phyloP scores from a whole-genome alignment of 53 echinoderm and acorn worm genomes.

The Luidia sarsii region DNA sequence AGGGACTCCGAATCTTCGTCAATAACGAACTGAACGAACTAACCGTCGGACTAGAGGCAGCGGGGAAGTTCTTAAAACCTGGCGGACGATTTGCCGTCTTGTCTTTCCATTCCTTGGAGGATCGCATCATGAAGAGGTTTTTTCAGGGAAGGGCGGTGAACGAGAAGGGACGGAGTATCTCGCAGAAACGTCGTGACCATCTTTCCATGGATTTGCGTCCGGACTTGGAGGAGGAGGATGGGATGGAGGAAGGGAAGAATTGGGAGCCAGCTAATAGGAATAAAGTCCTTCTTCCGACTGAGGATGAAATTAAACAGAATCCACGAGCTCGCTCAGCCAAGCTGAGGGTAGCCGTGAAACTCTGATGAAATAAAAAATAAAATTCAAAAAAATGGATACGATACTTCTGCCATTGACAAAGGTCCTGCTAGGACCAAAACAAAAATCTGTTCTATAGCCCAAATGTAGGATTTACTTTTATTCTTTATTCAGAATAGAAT shows the following conservation, averaged over 20 bases:
- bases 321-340: constrained; percentile 93
- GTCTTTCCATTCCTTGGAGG: constrained; percentile 91
- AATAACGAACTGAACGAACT: constrained; percentile 91
- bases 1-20: constrained; percentile 84
- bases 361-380: too few relatives aligned
- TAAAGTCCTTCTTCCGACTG: constrained; percentile 60
- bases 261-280: constrained; percentile 60
- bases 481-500: too few relatives aligned
- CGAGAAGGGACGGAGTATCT: constrained; percentile 65
- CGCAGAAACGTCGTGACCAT: constrained; percentile 40
- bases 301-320: constrained; percentile 71
- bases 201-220: neutral
- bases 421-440: too few relatives aligned
- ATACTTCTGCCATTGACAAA: too few relatives aligned
- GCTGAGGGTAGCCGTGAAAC: constrained; percentile 83
- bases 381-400: too few relatives aligned
- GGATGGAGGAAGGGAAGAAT: neutral
- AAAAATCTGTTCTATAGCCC: too few relatives aligned
- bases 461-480: too few relatives aligned
- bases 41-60: constrained; percentile 54
- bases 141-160: constrained; percentile 78
- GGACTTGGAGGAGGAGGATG: neutral
- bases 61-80: constrained; percentile 55
- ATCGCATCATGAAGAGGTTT: constrained; percentile 86
- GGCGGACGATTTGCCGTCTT: constrained; percentile 81